A percentile compares a stretch with the other conserved stretches of the same genome.
Evolutionary conservation across 2,888 invertebrate species (phyloP).

Genomic region (Thera obeliscata): DNA sequence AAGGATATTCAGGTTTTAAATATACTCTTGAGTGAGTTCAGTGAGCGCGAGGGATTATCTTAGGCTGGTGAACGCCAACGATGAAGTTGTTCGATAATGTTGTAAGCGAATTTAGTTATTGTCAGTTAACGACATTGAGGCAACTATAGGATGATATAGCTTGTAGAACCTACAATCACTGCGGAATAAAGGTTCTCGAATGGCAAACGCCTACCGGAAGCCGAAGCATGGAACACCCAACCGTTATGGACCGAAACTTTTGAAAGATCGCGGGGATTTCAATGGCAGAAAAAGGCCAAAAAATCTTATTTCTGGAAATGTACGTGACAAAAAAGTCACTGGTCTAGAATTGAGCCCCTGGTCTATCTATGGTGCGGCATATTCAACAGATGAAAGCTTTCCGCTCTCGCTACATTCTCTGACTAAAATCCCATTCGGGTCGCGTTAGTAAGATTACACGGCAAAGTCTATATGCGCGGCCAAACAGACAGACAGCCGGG

Average conservation of each 20-base stretch:
- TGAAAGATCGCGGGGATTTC: too few species aligned
- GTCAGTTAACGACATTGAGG: too few species aligned
- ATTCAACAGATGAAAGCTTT: neutral
- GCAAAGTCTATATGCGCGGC: conserved; percentile 60
- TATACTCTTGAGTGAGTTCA: conserved; percentile 27
- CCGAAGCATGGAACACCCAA: too few species aligned
- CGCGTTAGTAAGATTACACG: conserved; percentile 66
- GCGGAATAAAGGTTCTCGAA: too few species aligned
- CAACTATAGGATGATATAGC: too few species aligned
- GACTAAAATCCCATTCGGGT: conserved; percentile 29
- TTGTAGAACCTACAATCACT: too few species aligned
- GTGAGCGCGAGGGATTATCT: conserved; percentile 36
- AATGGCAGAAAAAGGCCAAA: too few species aligned
- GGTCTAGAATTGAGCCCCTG: too few species aligned
- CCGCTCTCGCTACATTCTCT: conserved; percentile 22
- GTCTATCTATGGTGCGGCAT: neutral
- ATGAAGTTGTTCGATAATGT: conserved; percentile 49
- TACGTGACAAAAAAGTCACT: too few species aligned
- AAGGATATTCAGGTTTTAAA: conserved; percentile 24
- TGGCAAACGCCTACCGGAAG: too few species aligned
- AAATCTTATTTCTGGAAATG: too few species aligned
- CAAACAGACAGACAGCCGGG: conserved; percentile 62
- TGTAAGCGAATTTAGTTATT: conserved; percentile 23
- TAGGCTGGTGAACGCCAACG: conserved; percentile 39
- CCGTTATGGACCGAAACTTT: too few species aligned